Percentiles rank a stretch among this genome's conserved stretches.
These are phyloP conservation scores for Metaphire vulgaris DNA, from an alignment of 1,140 invertebrate species.

Conservation along the genomic window DNA sequence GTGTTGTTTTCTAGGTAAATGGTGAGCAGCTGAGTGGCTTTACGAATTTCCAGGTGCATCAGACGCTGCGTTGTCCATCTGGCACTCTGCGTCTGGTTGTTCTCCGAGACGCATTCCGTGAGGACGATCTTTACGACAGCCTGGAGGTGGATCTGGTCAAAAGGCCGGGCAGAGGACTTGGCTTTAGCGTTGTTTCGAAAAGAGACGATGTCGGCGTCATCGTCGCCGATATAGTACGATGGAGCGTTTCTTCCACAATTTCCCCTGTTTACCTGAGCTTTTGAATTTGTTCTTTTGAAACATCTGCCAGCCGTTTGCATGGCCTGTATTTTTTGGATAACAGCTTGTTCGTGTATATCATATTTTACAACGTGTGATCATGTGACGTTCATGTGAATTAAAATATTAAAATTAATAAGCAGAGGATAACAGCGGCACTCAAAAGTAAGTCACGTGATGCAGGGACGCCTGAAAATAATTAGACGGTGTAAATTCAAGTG, in stretches of 20 bases:
- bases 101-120: neutral
- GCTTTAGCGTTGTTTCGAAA: conserved; percentile 77
- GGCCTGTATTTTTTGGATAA: too few species aligned
- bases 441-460: too few species aligned
- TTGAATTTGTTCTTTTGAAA: conserved; percentile 1
- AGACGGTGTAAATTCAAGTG: too few species aligned
- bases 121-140: conserved; percentile 61
- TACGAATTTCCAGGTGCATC: neutral
- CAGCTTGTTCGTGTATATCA: too few species aligned
- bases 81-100: neutral
- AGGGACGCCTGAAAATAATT: too few species aligned
- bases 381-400: too few species aligned
- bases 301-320: too few species aligned
- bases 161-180: conserved; percentile 85
- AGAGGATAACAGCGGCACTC: too few species aligned
- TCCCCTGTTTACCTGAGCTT: neutral
- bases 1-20: too few species aligned
- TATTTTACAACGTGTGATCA: too few species aligned
- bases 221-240: conserved; percentile 81
- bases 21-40: too few species aligned
- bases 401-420: too few species aligned
- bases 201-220: conserved; percentile 81
- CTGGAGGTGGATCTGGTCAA: conserved; percentile 84
- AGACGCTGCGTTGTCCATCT: neutral
- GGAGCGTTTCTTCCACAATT: neutral